Evolutionary conservation across 2,888 invertebrate genomes (phyloP).

Genomic region (Clunio marinus): DNA sequence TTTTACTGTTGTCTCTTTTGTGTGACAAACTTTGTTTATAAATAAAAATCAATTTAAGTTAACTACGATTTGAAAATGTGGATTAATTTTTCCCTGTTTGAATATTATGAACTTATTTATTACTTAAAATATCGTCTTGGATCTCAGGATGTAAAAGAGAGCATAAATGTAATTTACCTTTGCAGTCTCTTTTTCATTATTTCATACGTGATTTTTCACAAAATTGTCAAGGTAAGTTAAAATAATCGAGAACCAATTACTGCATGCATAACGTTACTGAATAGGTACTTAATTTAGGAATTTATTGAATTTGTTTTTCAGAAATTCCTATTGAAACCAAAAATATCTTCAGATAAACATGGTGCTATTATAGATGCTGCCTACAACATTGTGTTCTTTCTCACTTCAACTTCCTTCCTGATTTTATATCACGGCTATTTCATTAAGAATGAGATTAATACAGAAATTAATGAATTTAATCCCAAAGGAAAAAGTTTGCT

Average conservation of each 20-base stretch:
- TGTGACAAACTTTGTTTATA: no score
- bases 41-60: background rate
- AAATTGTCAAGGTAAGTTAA: constrained; percentile 12
- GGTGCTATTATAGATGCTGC: no score
- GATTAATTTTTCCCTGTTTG: constrained; percentile 9
- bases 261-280: no score
- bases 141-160: constrained; percentile 16
- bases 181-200: background rate
- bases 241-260: no score
- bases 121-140: background rate
- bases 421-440: constrained; percentile 28
- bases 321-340: no score
- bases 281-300: no score
- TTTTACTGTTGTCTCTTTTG: no score
- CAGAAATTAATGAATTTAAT: constrained; percentile 6
- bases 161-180: background rate
- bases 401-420: constrained; percentile 9
- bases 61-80: no score
- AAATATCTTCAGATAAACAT: no score
- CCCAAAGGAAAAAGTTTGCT: constrained; percentile 23
- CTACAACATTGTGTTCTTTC: no score
- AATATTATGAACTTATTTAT: background rate
- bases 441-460: constrained; percentile 12
- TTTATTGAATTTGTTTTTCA: no score
- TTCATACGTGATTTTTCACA: background rate